Evolutionary conservation across 2,888 invertebrate genomes (phyloP).

Genomic region (Helobdella robusta): DNA sequence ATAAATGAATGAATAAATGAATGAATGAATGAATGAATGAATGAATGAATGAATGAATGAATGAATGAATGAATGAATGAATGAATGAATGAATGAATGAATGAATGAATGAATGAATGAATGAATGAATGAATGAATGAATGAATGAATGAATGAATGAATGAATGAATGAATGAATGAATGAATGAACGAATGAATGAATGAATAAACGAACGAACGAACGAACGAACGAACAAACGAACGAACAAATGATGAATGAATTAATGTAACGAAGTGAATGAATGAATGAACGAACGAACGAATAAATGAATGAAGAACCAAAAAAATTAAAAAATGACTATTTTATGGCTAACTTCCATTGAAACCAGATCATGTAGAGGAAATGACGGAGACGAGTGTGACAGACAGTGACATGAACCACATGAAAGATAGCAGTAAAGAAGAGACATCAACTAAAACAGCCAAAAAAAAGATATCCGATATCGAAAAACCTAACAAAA

Average conservation of each 20-base stretch:
- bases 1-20: too few relatives aligned
- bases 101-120: conserved; percentile 8
- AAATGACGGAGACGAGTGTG: too few relatives aligned
- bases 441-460: too few relatives aligned
- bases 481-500: too few relatives aligned
- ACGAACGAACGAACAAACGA: conserved; percentile 3
- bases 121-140: conserved; percentile 9
- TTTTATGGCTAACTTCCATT: too few relatives aligned
- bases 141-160: conserved; percentile 8
- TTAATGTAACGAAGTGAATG: conserved; percentile 5
- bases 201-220: conserved; percentile 2
- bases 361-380: too few relatives aligned
- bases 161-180: conserved; percentile 8
- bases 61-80: conserved; percentile 9
- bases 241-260: not conserved
- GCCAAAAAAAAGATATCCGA: too few relatives aligned
- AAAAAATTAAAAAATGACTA: not conserved
- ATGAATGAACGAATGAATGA: conserved; percentile 7
- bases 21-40: too few relatives aligned
- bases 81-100: conserved; percentile 18
- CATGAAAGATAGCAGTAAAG: too few relatives aligned
- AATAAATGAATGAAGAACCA: conserved; percentile 5
- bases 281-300: conserved; percentile 8
- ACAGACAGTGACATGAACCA: too few relatives aligned
- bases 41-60: not conserved